A percentile compares a stretch with the other conserved stretches of the same genome.
phyloP scores from a whole-genome alignment of 2,888 invertebrate species.

The Gibbula magus region DNA sequence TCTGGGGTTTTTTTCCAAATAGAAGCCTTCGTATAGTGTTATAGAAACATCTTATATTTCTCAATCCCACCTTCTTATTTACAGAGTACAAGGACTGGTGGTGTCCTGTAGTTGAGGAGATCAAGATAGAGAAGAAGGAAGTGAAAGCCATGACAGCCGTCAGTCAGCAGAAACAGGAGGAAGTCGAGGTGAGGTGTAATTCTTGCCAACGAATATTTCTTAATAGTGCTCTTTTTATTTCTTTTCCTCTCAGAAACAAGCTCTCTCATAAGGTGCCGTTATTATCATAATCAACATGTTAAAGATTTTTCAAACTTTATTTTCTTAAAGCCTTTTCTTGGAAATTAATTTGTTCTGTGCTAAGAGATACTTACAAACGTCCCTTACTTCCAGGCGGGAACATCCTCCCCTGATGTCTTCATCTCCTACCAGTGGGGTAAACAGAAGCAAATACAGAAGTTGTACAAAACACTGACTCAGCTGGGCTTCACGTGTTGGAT shows the following conservation, averaged over 20 bases:
- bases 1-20: too few species aligned
- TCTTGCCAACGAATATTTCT: too few species aligned
- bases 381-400: constrained; percentile 10
- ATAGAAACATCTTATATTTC: too few species aligned
- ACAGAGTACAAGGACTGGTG: constrained; percentile 58
- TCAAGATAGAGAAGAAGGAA: constrained; percentile 41
- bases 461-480: constrained; percentile 58
- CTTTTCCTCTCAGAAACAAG: neutral
- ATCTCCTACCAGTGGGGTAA: constrained; percentile 72
- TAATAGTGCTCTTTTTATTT: too few species aligned
- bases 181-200: neutral
- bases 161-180: constrained; percentile 8
- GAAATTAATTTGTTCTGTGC: too few species aligned
- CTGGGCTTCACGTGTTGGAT: constrained; percentile 68
- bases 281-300: too few species aligned
- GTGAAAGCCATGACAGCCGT: neutral
- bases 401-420: constrained; percentile 52
- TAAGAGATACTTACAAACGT: neutral
- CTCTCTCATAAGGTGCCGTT: neutral
- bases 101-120: constrained; percentile 53
- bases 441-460: constrained; percentile 58
- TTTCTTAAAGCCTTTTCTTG: too few species aligned
- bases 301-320: too few species aligned
- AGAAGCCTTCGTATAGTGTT: too few species aligned
- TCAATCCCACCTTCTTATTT: neutral